A percentile compares a stretch with the other conserved stretches of the same genome.
These are phyloP conservation scores for Trypoxylon attenuatum DNA, from an alignment of 2,888 invertebrate species.

Conservation along the genomic window DNA sequence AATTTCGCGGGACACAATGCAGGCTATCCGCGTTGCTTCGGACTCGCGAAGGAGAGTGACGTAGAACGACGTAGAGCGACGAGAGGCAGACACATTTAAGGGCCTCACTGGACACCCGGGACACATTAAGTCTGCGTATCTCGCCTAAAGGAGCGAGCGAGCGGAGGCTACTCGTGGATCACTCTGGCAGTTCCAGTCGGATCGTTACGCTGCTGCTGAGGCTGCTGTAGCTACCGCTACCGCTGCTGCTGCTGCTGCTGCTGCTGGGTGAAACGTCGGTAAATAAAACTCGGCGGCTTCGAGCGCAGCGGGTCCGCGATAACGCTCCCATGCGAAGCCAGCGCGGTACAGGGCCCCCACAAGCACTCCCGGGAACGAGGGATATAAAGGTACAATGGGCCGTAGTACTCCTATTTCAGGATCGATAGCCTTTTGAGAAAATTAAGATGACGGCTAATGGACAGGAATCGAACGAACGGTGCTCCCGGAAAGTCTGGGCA, in stretches of 20 bases:
- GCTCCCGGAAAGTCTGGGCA: background rate
- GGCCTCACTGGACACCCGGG: slow-evolving; percentile 43
- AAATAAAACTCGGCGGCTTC: slow-evolving; percentile 44
- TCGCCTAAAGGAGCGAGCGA: slow-evolving; percentile 38
- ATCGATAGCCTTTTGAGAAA: slow-evolving; percentile 1
- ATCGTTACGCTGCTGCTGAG: background rate
- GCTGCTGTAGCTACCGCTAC: slow-evolving; percentile 32
- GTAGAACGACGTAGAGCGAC: slow-evolving; percentile 30
- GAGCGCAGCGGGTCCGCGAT: slow-evolving; percentile 18
- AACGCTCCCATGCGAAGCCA: slow-evolving; percentile 4
- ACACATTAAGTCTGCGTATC: slow-evolving; percentile 48
- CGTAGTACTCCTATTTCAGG: background rate
- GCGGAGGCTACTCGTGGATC: slow-evolving; percentile 35
- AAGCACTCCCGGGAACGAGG: slow-evolving; percentile 16
- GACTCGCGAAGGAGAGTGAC: too few relatives aligned
- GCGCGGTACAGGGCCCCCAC: background rate
- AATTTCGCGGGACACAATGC: too few relatives aligned
- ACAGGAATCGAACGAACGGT: background rate
- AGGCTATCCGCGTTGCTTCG: background rate
- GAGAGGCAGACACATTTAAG: slow-evolving; percentile 42
- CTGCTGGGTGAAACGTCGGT: slow-evolving; percentile 18
- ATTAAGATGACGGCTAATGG: background rate
- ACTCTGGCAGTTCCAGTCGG: slow-evolving; percentile 11
- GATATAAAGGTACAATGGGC: slow-evolving; percentile 5
- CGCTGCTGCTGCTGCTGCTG: slow-evolving; percentile 37